phyloP scores from a whole-genome alignment of 2,888 invertebrate genomes.

The Synergus gifuensis region DNA sequence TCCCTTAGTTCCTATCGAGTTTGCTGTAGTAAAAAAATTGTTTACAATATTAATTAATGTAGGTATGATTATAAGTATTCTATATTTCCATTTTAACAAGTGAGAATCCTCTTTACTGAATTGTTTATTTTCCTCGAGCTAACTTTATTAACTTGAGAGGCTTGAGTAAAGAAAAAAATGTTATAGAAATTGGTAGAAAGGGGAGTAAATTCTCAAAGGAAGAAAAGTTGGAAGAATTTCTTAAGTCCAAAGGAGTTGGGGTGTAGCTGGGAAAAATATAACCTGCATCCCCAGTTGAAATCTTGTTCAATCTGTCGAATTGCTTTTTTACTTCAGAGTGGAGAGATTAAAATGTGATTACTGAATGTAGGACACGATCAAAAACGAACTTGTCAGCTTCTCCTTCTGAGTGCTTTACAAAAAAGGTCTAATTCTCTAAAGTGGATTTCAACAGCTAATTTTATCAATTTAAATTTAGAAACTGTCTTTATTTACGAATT shows the following conservation, averaged over 20 bases:
- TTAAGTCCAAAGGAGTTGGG: neutral
- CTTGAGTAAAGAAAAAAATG: neutral
- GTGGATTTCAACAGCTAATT: neutral
- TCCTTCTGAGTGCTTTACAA: neutral
- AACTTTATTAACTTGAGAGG: conserved; percentile 22
- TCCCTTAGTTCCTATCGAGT: conserved; percentile 2
- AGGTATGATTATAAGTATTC: neutral
- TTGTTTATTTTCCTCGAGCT: conserved; percentile 10
- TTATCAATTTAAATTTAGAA: neutral
- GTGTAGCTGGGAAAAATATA: conserved; percentile 5
- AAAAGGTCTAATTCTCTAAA: neutral
- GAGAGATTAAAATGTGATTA: conserved; percentile 18
- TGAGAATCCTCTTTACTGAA: conserved; percentile 1
- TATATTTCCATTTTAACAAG: neutral
- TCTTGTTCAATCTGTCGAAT: conserved; percentile 33
- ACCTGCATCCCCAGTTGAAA: conserved; percentile 29
- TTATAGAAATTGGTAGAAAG: neutral
- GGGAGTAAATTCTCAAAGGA: conserved; percentile 18
- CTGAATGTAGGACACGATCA: conserved; percentile 1
- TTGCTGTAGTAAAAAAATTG: neutral
- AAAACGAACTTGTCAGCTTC: neutral
- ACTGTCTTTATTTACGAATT: too few species aligned
- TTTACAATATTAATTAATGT: neutral
- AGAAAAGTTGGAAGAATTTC: conserved; percentile 19
- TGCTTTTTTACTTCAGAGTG: neutral